Evolutionary conservation across 2,888 invertebrate species (phyloP).

Genomic region (Tyria jacobaeae): DNA sequence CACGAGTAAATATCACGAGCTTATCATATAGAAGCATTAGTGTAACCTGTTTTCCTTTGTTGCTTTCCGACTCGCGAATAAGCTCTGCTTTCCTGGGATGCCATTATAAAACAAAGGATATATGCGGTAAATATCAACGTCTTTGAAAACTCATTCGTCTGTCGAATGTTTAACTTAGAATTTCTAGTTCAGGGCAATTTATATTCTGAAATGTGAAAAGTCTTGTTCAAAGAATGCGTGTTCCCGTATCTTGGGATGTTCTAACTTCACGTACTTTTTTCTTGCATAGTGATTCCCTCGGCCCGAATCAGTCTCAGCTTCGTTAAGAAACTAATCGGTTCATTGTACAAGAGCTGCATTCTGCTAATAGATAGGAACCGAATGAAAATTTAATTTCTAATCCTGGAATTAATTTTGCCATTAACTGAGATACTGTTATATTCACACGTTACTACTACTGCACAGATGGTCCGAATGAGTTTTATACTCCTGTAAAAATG

Average conservation of each 20-base stretch:
- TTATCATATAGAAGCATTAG: conserved; percentile 27
- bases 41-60: conserved; percentile 26
- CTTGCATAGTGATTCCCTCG: conserved; percentile 39
- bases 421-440: conserved; percentile 28
- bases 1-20: conserved; percentile 27
- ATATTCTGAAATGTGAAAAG: conserved; percentile 57
- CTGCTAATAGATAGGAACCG: conserved; percentile 51
- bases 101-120: conserved; percentile 41
- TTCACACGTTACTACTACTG: conserved; percentile 19
- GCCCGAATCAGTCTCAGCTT: conserved; percentile 53
- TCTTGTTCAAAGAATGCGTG: conserved; percentile 52
- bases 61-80: conserved; percentile 24
- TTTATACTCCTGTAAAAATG: conserved; percentile 31
- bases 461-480: conserved; percentile 30
- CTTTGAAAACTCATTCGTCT: conserved; percentile 51
- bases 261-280: conserved; percentile 50
- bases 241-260: conserved; percentile 58
- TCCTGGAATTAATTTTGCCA: conserved; percentile 41
- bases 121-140: conserved; percentile 45
- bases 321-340: conserved; percentile 73
- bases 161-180: conserved; percentile 49
- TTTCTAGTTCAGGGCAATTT: conserved; percentile 56
- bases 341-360: conserved; percentile 68
- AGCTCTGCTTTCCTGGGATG: conserved; percentile 31
- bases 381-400: conserved; percentile 59